Base-by-base conservation (phyloP, 2,113 vertebrate genomes). In the Porphyrio hochstetteri region DNA sequence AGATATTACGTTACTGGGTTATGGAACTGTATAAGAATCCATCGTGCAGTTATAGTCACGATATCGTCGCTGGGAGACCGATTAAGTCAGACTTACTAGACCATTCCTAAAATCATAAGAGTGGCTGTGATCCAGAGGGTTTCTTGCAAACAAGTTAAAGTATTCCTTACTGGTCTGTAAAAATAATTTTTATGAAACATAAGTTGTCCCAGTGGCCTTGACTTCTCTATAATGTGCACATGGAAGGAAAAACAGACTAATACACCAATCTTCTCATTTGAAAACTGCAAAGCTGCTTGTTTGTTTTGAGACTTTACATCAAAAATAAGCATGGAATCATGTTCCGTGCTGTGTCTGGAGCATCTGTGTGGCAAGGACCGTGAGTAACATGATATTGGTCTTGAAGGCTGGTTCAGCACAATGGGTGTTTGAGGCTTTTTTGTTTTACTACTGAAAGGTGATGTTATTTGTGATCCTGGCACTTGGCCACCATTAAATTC, bases 31-130 rank as follows among this genome's bases (percentile, higher is more conserved):
- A 0, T 93, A 89, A 57, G 90, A 93, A 94, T 93, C 88, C 68
- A 23, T 80, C 74, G 70, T 64, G 78, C 86, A 77, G 6, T 94
- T 93, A 82, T 29, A 88, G 77, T 67, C 52, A 5, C 61, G 59
- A 46, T 95, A 72, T 10, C 61, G 42, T 91, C 6, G 0, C 74
- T 95, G 77, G 48, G 83, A 95, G 87, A 96, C 65, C 0, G 23
- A 90, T 97, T 92, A 96, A 86, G 74, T 97, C 90, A 93, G 77
- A 29, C 72, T 83, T 84, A 68, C 55, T 87, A 67, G 96, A 68
- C 57, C 82, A 8, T 82, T 92, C 46, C 80, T 93, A 76, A 95
- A 96, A 77, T 71, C 48, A 2, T 69, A 75, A 25, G 67, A 55
- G n/a, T 89, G 77, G 70, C 88, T 82, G 56, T 80, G 57, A 77